Conservation (phyloP, 2,797 vertebrate genomes). For the Naso thynnoides region DNA sequence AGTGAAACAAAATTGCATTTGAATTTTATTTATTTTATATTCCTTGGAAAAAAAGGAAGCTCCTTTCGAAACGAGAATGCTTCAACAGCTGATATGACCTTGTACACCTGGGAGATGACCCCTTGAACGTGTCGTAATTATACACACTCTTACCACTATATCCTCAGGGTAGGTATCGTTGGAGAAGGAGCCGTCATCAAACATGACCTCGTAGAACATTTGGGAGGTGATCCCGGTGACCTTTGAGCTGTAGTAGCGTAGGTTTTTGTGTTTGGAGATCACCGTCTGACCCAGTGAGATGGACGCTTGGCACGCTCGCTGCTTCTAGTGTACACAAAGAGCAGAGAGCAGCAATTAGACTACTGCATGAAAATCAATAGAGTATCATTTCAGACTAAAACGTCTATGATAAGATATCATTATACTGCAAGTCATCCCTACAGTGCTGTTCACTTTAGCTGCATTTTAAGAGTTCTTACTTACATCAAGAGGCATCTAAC, state of each 20-base stretch:
- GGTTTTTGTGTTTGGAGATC: conserved; percentile 96
- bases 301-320: conserved; percentile 85
- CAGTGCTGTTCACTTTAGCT: background rate
- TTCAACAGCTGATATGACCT: conserved; percentile 28
- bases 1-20: background rate
- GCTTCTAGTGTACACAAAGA: conserved; percentile 82
- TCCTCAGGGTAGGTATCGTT: conserved; percentile 97
- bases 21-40: background rate
- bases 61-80: conserved; percentile 9
- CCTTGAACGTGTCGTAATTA: conserved; percentile 45
- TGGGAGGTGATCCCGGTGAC: conserved; percentile 92
- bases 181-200: conserved; percentile 97
- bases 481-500: too few relatives aligned
- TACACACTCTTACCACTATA: conserved; percentile 91
- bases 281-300: conserved; percentile 94
- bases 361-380: conserved; percentile 9
- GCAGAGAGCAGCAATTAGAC: conserved; percentile 36
- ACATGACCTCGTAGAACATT: conserved; percentile 96
- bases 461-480: conserved; percentile 4
- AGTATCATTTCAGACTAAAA: background rate
- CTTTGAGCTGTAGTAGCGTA: conserved; percentile 95
- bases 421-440: background rate
- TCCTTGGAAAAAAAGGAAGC: background rate
- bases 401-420: background rate
- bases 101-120: conserved; percentile 33